phyloP scores from a whole-genome alignment of 2,888 invertebrate genomes.

The Dryadula phaetusa region DNA sequence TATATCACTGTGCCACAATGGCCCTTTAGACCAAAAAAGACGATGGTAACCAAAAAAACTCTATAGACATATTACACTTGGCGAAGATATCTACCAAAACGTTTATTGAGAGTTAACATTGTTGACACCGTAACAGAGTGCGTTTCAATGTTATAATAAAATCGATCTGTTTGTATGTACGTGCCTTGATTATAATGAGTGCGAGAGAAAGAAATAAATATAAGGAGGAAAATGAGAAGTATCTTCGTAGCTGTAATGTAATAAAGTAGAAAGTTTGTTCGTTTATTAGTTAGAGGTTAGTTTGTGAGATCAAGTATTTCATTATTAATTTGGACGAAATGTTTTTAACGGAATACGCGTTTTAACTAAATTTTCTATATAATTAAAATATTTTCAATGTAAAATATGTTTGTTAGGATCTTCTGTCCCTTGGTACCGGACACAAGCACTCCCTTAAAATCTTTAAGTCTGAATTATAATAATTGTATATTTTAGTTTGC shows the following conservation, averaged over 20 bases:
- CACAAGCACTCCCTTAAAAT: too few species aligned
- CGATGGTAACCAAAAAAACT: background rate
- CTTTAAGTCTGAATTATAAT: too few species aligned
- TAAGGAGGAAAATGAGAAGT: constrained; percentile 10
- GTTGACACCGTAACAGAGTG: constrained; percentile 29
- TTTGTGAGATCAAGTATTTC: constrained; percentile 1
- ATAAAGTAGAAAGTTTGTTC: constrained; percentile 20
- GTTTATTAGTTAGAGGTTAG: background rate
- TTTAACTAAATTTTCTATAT: background rate
- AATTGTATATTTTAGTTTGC: too few species aligned
- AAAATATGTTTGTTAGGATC: too few species aligned
- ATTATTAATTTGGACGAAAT: background rate
- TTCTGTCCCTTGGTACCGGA: too few species aligned
- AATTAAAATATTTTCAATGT: background rate
- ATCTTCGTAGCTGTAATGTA: constrained; percentile 4
- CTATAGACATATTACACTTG: background rate
- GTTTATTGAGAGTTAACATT: constrained; percentile 17
- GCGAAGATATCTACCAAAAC: background rate
- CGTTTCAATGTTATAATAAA: constrained; percentile 26
- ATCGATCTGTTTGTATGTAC: constrained; percentile 34
- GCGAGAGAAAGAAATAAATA: constrained; percentile 11
- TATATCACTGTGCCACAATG: background rate
- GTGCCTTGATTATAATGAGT: constrained; percentile 14
- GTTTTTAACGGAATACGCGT: background rate
- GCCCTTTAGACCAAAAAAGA: too few species aligned